Conservation (phyloP, 2,113 vertebrate species). For the Copsychus sechellarum region DNA sequence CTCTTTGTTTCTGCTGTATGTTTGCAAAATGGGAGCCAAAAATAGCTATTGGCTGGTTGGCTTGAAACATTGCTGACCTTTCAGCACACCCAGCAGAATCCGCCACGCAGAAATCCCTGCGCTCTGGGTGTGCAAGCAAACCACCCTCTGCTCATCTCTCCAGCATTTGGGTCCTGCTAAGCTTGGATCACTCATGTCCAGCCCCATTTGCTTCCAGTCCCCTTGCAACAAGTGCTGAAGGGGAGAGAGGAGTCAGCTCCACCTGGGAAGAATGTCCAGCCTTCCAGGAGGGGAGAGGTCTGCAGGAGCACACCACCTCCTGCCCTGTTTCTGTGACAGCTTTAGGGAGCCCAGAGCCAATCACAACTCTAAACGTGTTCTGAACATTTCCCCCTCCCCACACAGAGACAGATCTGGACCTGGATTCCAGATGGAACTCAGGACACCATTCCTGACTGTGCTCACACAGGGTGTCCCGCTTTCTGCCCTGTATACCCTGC, state of each 20-base stretch:
- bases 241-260: background rate
- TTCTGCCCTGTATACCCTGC: background rate
- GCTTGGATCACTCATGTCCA: background rate
- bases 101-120: background rate
- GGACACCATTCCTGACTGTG: background rate
- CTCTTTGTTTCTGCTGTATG: constrained; percentile 52
- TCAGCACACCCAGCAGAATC: constrained; percentile 34
- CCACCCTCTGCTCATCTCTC: background rate
- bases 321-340: background rate
- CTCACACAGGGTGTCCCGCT: background rate
- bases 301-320: background rate
- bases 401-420: background rate
- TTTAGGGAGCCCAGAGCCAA: background rate
- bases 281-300: background rate
- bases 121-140: background rate
- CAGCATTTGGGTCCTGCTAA: background rate
- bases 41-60: constrained; percentile 42
- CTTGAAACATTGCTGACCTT: constrained; percentile 49
- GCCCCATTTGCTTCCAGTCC: background rate
- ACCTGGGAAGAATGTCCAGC: background rate
- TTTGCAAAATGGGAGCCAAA: constrained; percentile 53
- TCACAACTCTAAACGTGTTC: background rate
- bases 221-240: background rate
- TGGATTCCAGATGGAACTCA: background rate
- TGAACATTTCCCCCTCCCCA: background rate